A percentile compares a stretch with the other conserved stretches of the same genome.
phyloP scores from a whole-genome alignment of 2,888 invertebrate genomes.

The Mimas tiliae region DNA sequence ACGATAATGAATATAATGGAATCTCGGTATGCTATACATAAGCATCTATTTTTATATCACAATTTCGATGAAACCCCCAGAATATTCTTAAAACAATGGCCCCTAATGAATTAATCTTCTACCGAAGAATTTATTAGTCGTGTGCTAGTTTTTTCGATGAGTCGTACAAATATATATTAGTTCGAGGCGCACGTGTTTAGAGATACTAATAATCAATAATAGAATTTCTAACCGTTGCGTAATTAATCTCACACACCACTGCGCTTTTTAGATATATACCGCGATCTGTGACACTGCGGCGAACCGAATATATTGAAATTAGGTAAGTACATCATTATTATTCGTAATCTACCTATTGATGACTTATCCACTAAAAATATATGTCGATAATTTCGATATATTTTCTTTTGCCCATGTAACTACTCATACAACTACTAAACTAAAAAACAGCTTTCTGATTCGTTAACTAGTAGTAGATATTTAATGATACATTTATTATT shows the following conservation, averaged over 20 bases:
- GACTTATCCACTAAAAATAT: too few species aligned
- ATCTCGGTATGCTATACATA: slow-evolving; percentile 18
- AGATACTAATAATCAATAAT: background rate
- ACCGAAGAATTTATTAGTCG: background rate
- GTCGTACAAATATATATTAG: background rate
- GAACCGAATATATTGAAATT: too few species aligned
- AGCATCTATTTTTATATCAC: slow-evolving; percentile 27
- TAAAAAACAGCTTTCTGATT: background rate
- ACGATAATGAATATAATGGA: slow-evolving; percentile 26
- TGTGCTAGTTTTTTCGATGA: slow-evolving; percentile 8
- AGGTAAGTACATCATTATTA: too few species aligned
- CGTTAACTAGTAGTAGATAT: background rate
- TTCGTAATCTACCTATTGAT: too few species aligned
- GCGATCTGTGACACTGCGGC: too few species aligned
- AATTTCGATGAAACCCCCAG: slow-evolving; percentile 33
- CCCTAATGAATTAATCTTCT: background rate
- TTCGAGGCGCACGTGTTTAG: background rate
- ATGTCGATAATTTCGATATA: too few species aligned
- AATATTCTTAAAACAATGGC: slow-evolving; percentile 8
- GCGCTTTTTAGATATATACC: too few species aligned
- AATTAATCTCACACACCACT: background rate
- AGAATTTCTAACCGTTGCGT: background rate
- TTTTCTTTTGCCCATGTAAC: too few species aligned
- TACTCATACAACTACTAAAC: too few species aligned
- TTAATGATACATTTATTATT: background rate